Conservation (phyloP, 2,113 vertebrate species). For the Rattus rattus region DNA sequence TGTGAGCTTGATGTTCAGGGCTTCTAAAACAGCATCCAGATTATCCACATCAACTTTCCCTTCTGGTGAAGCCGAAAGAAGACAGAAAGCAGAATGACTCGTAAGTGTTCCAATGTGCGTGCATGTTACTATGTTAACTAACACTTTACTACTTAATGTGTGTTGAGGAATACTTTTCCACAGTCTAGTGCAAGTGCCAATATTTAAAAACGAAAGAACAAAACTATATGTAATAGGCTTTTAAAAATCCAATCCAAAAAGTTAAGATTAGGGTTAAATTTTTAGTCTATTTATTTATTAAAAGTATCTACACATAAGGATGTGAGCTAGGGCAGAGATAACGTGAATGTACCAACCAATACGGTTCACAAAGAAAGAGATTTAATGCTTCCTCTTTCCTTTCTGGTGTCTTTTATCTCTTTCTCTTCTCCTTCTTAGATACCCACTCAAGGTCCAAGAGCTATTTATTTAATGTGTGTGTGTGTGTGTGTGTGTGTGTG, state of each 20-base stretch:
- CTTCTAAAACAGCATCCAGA: slow-evolving; percentile 47
- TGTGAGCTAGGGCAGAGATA: background rate
- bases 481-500: background rate
- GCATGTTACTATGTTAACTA: background rate
- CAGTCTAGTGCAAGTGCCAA: background rate
- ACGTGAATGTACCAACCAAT: background rate
- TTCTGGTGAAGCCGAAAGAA: slow-evolving; percentile 30
- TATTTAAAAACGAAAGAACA: background rate
- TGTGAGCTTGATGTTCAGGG: slow-evolving; percentile 43
- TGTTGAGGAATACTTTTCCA: background rate
- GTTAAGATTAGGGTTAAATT: slow-evolving; percentile 24
- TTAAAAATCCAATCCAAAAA: background rate
- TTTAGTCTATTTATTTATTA: slow-evolving; percentile 5
- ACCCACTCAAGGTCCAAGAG: background rate
- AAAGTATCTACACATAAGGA: background rate
- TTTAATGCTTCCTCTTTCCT: background rate
- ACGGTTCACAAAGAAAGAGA: background rate
- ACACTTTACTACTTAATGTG: background rate
- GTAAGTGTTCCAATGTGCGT: background rate
- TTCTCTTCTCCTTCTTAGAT: background rate
- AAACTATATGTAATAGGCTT: background rate
- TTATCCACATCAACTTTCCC: slow-evolving; percentile 53
- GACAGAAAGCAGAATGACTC: background rate
- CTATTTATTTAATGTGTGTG: background rate
- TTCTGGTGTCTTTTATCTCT: background rate